Percentiles rank a stretch among this genome's conserved stretches.
phyloP scores from a whole-genome alignment of 2,888 invertebrate species.

The Pachliopta kotzebuea region DNA sequence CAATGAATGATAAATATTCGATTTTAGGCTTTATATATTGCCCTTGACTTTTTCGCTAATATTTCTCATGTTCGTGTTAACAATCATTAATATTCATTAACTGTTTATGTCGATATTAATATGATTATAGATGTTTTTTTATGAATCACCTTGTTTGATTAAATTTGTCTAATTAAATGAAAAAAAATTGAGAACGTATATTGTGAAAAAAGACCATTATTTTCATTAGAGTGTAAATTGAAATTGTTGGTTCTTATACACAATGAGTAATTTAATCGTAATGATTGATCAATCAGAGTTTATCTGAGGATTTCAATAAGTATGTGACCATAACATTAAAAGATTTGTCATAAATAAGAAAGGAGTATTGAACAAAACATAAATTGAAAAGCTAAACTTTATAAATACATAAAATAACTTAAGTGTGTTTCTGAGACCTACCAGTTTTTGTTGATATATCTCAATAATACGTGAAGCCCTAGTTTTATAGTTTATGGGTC shows the following conservation, averaged over 20 bases:
- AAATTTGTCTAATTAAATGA: conserved; percentile 10
- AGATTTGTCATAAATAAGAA: neutral
- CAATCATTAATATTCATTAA: conserved; percentile 53
- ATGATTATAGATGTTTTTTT: conserved; percentile 29
- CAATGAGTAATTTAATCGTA: conserved; percentile 9
- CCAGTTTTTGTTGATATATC: neutral
- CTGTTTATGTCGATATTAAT: conserved; percentile 42
- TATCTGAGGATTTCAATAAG: conserved; percentile 16
- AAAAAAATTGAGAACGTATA: conserved; percentile 14
- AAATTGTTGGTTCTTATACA: conserved; percentile 13
- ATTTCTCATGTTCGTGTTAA: conserved; percentile 29
- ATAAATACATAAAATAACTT: neutral
- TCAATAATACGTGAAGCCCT: neutral
- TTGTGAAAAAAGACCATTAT: conserved; percentile 20
- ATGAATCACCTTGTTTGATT: conserved; percentile 15
- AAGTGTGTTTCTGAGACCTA: neutral
- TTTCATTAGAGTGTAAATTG: conserved; percentile 24
- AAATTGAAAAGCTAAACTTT: neutral
- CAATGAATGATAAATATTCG: neutral
- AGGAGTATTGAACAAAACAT: neutral
- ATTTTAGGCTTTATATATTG: neutral
- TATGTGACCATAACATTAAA: neutral
- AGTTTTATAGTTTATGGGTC: neutral
- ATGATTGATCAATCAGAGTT: conserved; percentile 2
- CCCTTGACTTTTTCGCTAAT: neutral